These are phyloP conservation scores for Diplodus sargus DNA, from an alignment of 2,797 vertebrate genomes.

Conservation along the genomic window DNA sequence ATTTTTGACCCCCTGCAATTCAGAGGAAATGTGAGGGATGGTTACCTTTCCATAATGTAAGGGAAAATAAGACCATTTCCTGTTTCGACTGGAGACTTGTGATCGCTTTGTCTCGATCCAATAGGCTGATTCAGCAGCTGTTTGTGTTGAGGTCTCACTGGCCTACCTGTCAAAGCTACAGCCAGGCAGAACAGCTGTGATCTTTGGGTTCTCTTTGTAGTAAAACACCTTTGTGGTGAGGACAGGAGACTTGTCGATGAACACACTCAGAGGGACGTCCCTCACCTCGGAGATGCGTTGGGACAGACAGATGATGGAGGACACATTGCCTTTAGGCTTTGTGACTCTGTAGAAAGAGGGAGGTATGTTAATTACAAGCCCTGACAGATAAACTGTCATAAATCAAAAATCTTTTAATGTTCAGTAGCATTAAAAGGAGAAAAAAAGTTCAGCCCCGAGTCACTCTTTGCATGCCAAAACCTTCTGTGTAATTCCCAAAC, in stretches of 20 bases:
- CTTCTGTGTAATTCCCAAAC: slow-evolving; percentile 9
- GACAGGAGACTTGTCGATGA: slow-evolving; percentile 88
- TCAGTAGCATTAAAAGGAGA: background rate
- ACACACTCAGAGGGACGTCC: slow-evolving; percentile 84
- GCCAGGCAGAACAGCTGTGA: slow-evolving; percentile 84
- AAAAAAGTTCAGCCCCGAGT: slow-evolving; percentile 18
- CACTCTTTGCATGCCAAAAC: slow-evolving; percentile 11
- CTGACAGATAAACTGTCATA: background rate
- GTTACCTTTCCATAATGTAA: background rate
- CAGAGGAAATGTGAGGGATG: slow-evolving; percentile 8
- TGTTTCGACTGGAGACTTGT: background rate
- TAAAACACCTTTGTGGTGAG: slow-evolving; percentile 85
- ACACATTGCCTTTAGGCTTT: slow-evolving; percentile 69
- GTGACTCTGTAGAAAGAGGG: slow-evolving; percentile 73
- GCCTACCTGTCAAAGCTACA: slow-evolving; percentile 90
- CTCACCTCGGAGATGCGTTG: slow-evolving; percentile 78
- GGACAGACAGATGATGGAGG: slow-evolving; percentile 82
- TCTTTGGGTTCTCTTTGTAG: slow-evolving; percentile 89
- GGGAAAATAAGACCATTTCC: background rate
- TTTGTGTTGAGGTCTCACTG: background rate
- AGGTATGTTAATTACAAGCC: background rate
- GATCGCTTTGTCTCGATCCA: background rate
- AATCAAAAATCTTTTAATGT: background rate
- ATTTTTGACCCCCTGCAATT: slow-evolving; percentile 88
- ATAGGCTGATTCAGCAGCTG: background rate